Base-by-base conservation (phyloP, 2,113 vertebrate species). In the Xerus inauris region DNA sequence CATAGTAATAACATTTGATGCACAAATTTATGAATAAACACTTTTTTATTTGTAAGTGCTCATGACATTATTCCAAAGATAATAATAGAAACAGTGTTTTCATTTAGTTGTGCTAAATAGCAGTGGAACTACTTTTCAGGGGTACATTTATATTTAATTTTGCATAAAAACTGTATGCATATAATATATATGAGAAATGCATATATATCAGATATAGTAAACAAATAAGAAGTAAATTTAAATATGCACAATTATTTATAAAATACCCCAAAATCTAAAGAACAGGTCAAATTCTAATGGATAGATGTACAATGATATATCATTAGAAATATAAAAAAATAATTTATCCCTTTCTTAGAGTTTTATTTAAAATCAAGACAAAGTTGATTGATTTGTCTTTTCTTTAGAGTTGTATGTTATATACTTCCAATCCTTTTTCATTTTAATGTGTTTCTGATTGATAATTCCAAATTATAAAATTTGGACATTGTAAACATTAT, bases 401-500 rank as follows among this genome's bases (percentile, higher is more conserved):
- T 57, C 64, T 87, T 82, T 81, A 77, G 20, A 95, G 51, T n/a
- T 35, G 5, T 32, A 88, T 40, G 5, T 28, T 85, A 54, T n/a
- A 13, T 75, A 6, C 24, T 88, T 79, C 49, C 28, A 87, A 84
- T 75, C 24, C n/a, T 54, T 40, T 89, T 79, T 82, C 20, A 64
- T 94, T 93, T 86, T 83, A 93, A 47, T 40, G 30, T 75, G 62
- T 80, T 76, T 89, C 30, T 91, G 81, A 45, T 26, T 62, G 32
- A 85, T 73, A 42, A 28, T 81, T 12, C 28, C 45, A 84, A 73
- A 67, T 51, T 76, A 59, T 85, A 94, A 76, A n/a, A n/a, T 94
- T 62, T 24, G n/a, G 59, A 51, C 26, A 45, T 16, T 47, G 3
- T 24, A 75, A 73, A 38, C 35, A 30, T 80, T 75, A 45, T 76